Evolutionary conservation across 2,797 vertebrate species (phyloP), one percentile per base, ranked within the genome.

Genomic region (Spea hammondii): DNA sequence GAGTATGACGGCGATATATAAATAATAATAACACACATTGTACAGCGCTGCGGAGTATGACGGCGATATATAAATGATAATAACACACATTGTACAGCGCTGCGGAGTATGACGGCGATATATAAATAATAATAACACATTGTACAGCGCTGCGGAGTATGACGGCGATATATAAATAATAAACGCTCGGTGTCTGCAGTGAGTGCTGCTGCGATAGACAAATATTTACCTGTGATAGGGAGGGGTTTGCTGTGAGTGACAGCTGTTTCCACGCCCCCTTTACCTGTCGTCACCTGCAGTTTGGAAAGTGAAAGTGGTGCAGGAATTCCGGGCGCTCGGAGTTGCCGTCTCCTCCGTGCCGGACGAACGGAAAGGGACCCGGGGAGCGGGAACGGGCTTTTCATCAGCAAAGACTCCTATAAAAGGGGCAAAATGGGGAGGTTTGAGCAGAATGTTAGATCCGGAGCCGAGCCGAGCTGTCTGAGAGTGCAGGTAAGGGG

Each of bases 341-440:
- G 55, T 10, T 10, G 57, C 55, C 32, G 12, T 51, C 14, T 47
- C 46, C 54, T 60, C 32, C 47, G 49, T 55, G 48, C 55, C 9
- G 9, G 12, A 13, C 12, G 12, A 57, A 57, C 2, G 55, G 55
- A 57, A 57, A 57, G 55, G 8, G 9, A 57, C 55, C 11, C 11
- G 11, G 55, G 55, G 5, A 32, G 32, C 32, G 32, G 32, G 32
- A 32, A 32, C 12, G 55, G 55, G 12, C 9, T 11, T 11, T 57
- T 57, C 12, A 5, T 10, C 12, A 11, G 11, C 55, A 57, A 1
- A 13, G 3, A 10, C 55, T 13, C 4, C 17, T 78, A 78, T 78
- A 72, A 55, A 72, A 14, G 44, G 47, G 12, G 48, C 44, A 71
- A 32, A 17, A 72, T 78, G 76, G 76, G 65, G 12, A 13, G 8